Evolutionary conservation across 2,888 invertebrate species (phyloP).

Genomic region (Apeira syringaria): DNA sequence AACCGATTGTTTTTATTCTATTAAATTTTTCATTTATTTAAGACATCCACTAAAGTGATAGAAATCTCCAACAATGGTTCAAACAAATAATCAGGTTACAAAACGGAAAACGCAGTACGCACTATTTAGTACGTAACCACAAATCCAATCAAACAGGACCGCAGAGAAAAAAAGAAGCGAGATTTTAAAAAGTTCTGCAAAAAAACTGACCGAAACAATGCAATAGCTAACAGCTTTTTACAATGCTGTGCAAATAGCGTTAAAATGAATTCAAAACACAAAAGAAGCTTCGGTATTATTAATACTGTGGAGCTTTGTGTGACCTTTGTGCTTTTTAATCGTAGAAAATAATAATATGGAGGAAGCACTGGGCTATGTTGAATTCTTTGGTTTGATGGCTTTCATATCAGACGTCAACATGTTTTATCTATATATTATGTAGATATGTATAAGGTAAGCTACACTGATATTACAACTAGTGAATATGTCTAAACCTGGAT

Average conservation of each 20-base stretch:
- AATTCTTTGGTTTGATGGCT: no score
- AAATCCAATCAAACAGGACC: slow-evolving; percentile 28
- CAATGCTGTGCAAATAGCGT: slow-evolving; percentile 9
- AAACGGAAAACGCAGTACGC: background rate
- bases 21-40: no score
- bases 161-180: slow-evolving; percentile 22
- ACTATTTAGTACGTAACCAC: slow-evolving; percentile 11
- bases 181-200: slow-evolving; percentile 21
- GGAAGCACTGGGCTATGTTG: no score
- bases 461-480: no score
- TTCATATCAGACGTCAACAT: no score
- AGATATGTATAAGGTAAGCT: no score
- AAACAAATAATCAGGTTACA: background rate
- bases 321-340: no score
- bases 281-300: background rate
- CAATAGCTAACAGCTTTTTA: slow-evolving; percentile 15
- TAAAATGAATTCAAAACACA: slow-evolving; percentile 7
- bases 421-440: no score
- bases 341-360: no score
- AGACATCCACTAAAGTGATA: background rate
- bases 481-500: no score
- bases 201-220: slow-evolving; percentile 14
- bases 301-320: background rate
- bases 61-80: background rate
- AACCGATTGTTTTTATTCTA: no score